Base-by-base conservation (phyloP, 2,113 vertebrate genomes). In the Monarcha castaneiventris region DNA sequence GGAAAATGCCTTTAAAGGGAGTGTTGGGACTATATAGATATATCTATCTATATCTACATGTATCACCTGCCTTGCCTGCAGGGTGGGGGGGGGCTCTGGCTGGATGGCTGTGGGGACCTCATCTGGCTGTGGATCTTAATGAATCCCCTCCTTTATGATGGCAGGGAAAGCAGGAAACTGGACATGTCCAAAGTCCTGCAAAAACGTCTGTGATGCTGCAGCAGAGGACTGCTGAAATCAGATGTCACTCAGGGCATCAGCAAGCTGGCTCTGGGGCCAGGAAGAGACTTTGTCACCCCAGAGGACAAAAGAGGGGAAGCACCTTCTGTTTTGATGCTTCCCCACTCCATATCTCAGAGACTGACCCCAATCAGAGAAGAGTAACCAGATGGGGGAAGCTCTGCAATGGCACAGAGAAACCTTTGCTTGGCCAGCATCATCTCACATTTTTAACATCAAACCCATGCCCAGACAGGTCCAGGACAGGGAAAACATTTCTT, bases 31-130 rank as follows among this genome's bases (percentile, higher is more conserved):
- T 51, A 35, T 7, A 35, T 12, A 26, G 2, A 43, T 22, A 49
- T 5, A 16, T 9, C 16, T 71, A 25, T 22, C 1, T 27, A 7
- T 19, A 9, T 12, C 2, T 35, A 4, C 23, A 20, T 33, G 3
- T 15, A 11, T 33, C 6, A 46, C 44, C 46, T 89, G 69, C n/a
- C 29, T 62, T 61, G 73, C 32, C 23, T 4, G 1, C 3, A 2
- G 18, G 14, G 13, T 72, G 8, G 1, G 1, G 39, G 52, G 30
- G 66, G 3, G 49, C 22, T 49, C 51, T 78, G 37, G 19, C 16
- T 61, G 43, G 22, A 56, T 2, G 4, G 26, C 56, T 48, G 13
- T 52, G 44, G 30, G 30, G 32, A 16, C 10, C 13, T 41, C 4
- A 3, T 37, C 29, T 1, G 2, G 22, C 43, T 10, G 2, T 54